Evolutionary conservation across 2,113 vertebrate genomes (phyloP).

Genomic region (Lynx canadensis): DNA sequence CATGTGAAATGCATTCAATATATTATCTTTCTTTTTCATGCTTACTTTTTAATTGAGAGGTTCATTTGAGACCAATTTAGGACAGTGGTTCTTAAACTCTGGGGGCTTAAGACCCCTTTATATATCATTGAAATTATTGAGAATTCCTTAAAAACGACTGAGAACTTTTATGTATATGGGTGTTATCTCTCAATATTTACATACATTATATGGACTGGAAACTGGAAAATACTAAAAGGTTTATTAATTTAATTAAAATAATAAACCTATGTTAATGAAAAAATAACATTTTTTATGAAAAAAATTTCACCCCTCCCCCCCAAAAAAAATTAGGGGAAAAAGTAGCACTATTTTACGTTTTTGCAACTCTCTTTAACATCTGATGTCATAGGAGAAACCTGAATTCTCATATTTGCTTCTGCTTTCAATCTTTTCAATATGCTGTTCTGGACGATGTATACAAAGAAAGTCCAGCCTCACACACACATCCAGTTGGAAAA

Average conservation of each 20-base stretch:
- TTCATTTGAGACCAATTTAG: neutral
- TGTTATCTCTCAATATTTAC: neutral
- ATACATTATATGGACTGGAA: neutral
- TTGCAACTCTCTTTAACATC: neutral
- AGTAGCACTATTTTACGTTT: neutral
- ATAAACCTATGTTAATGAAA: neutral
- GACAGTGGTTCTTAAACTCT: neutral
- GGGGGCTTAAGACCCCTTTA: neutral
- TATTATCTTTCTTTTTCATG: neutral
- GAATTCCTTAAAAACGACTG: neutral
- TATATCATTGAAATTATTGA: neutral
- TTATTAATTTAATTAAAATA: neutral
- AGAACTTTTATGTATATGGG: neutral
- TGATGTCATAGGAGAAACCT: neutral
- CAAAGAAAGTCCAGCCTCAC: neutral
- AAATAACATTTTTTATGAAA: neutral
- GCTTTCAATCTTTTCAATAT: neutral
- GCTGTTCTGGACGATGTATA: neutral
- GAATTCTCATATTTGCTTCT: neutral
- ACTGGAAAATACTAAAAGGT: neutral
- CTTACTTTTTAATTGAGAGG: slow-evolving; percentile 25
- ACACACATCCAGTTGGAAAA: neutral
- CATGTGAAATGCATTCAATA: neutral
- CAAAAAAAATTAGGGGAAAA: neutral
- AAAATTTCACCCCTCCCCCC: too few species aligned